Evolutionary conservation across 2,888 invertebrate genomes (phyloP).

Genomic region (Athalia circularis): DNA sequence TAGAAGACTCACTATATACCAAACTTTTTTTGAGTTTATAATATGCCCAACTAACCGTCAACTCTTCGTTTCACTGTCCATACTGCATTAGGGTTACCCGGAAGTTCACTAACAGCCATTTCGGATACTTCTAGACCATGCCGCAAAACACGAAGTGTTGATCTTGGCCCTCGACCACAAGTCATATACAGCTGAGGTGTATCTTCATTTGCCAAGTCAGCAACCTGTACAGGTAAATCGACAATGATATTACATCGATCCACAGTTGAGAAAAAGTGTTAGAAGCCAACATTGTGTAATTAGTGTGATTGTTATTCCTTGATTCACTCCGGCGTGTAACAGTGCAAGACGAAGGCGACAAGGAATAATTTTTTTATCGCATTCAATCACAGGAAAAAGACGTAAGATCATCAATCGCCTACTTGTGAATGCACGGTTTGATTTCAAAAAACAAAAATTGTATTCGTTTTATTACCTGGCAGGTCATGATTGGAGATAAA

Average conservation of each 20-base stretch:
- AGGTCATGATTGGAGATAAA: slow-evolving; percentile 91
- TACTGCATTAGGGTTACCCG: slow-evolving; percentile 99
- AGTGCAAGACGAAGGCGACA: slow-evolving; percentile 69
- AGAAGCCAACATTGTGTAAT: background rate
- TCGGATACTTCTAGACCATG: slow-evolving; percentile 99
- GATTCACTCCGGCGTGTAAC: slow-evolving; percentile 70
- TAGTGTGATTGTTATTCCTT: slow-evolving; percentile 61
- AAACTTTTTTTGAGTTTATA: background rate
- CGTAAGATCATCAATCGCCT: slow-evolving; percentile 56
- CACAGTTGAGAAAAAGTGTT: background rate
- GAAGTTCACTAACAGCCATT: slow-evolving; percentile 99
- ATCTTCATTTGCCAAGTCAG: slow-evolving; percentile 97
- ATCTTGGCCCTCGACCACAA: slow-evolving; percentile 96
- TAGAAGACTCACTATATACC: background rate
- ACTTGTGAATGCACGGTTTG: slow-evolving; percentile 61
- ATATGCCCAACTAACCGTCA: slow-evolving; percentile 86
- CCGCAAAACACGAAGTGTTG: slow-evolving; percentile 91
- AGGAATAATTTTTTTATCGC: slow-evolving; percentile 65
- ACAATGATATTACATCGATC: slow-evolving; percentile 10
- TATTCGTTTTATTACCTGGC: slow-evolving; percentile 76
- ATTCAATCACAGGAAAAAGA: slow-evolving; percentile 64
- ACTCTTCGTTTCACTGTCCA: slow-evolving; percentile 98
- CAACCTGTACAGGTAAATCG: slow-evolving; percentile 77
- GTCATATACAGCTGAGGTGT: slow-evolving; percentile 98
- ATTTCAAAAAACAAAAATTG: background rate